phyloP scores from a whole-genome alignment of 2,113 vertebrate genomes.

The Myiopsitta monachus region DNA sequence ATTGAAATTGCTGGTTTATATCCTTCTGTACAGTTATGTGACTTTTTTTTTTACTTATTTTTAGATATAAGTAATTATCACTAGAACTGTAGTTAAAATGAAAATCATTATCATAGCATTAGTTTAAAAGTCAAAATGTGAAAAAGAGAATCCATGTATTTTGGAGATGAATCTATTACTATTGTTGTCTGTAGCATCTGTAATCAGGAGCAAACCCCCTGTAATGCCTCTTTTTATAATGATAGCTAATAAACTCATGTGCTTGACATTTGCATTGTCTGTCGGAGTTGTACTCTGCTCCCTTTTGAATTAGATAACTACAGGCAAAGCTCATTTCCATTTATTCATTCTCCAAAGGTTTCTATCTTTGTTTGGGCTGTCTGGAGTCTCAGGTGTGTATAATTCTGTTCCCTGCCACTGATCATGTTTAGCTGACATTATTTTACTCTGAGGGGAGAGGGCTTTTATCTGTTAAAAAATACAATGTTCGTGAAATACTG shows the following conservation, averaged over 20 bases:
- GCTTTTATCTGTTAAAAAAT: background rate
- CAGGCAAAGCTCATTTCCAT: background rate
- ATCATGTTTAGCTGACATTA: background rate
- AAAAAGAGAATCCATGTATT: background rate
- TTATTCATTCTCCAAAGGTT: background rate
- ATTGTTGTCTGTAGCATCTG: background rate
- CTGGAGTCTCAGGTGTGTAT: background rate
- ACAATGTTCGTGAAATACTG: background rate
- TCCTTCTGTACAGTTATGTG: background rate
- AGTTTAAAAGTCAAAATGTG: background rate
- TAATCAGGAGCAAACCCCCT: background rate
- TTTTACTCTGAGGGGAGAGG: background rate
- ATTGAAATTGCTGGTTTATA: background rate
- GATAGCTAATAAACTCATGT: background rate
- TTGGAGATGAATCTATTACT: background rate
- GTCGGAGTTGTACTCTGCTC: rapidly evolving
- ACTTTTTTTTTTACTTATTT: background rate
- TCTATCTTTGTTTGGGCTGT: background rate
- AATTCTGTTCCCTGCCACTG: background rate
- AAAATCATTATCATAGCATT: background rate
- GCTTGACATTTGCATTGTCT: background rate
- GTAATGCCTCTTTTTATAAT: background rate
- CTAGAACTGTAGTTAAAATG: background rate
- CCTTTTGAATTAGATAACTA: background rate
- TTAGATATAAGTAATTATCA: background rate